phyloP scores from a whole-genome alignment of 2,113 vertebrate genomes.

The Oncorhynchus mykiss region DNA sequence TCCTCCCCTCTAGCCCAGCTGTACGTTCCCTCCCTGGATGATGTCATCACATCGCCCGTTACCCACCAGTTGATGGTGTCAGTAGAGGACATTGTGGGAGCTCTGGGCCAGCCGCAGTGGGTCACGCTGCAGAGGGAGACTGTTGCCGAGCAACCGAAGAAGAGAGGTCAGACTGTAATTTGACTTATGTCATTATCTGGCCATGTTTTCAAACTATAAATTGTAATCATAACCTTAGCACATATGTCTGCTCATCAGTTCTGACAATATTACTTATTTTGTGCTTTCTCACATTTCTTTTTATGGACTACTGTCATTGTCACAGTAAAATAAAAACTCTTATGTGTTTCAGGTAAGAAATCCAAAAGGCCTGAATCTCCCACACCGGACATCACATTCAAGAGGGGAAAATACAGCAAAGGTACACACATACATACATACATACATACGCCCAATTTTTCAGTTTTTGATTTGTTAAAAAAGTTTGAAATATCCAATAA shows the following conservation, averaged over 20 bases:
- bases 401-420: slow-evolving; percentile 93
- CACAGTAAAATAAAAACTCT: background rate
- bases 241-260: too few relatives aligned
- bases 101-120: slow-evolving; percentile 80
- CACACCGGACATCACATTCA: slow-evolving; percentile 88
- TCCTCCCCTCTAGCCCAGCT: slow-evolving; percentile 61
- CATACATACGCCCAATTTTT: too few relatives aligned
- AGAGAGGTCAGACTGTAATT: slow-evolving; percentile 76
- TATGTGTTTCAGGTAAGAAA: slow-evolving; percentile 82
- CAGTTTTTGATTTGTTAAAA: too few relatives aligned
- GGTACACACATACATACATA: slow-evolving; percentile 66
- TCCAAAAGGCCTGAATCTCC: slow-evolving; percentile 87
- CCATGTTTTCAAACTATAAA: too few relatives aligned
- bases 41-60: slow-evolving; percentile 80
- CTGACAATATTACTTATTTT: too few relatives aligned
- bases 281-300: too few relatives aligned
- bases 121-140: slow-evolving; percentile 63
- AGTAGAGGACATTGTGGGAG: slow-evolving; percentile 82
- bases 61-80: slow-evolving; percentile 88
- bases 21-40: slow-evolving; percentile 79
- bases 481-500: too few relatives aligned
- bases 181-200: too few relatives aligned
- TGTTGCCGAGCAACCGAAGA: slow-evolving; percentile 80
- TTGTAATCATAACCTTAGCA: too few relatives aligned
- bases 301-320: too few relatives aligned